phyloP scores from a whole-genome alignment of 1,140 invertebrate genomes.

The Halictus rubicundus region DNA sequence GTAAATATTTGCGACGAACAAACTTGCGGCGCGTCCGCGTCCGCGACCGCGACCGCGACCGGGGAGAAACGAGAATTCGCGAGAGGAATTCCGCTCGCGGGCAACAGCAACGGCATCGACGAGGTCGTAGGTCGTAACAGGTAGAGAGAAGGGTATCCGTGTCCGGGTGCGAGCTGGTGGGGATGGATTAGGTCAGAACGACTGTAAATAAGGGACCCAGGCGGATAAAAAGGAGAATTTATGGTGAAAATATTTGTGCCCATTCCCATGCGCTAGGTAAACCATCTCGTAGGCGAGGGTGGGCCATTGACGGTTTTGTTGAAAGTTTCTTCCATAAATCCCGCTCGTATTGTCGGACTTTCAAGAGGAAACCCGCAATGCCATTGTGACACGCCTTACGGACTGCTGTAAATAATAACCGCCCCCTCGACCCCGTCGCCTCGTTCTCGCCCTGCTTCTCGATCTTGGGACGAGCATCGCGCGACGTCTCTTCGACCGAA shows the following conservation, averaged over 20 bases:
- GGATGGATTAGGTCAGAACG: constrained; percentile 70
- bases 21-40: too few species aligned
- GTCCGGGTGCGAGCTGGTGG: constrained; percentile 13
- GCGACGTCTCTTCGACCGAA: constrained; percentile 29
- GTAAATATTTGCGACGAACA: too few species aligned
- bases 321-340: constrained; percentile 80
- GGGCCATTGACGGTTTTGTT: constrained; percentile 79
- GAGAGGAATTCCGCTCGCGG: background rate
- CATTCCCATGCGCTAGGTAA: constrained; percentile 61
- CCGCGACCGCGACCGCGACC: too few species aligned
- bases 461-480: constrained; percentile 24
- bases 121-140: constrained; percentile 45
- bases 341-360: constrained; percentile 76
- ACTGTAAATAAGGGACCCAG: constrained; percentile 66
- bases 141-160: constrained; percentile 51
- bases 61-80: background rate
- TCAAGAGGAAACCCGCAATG: constrained; percentile 80
- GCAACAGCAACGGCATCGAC: constrained; percentile 10
- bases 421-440: constrained; percentile 38
- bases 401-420: constrained; percentile 74
- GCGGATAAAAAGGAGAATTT: constrained; percentile 71
- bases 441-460: constrained; percentile 35
- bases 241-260: constrained; percentile 75
- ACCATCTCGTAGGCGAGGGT: constrained; percentile 59
- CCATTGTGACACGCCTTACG: constrained; percentile 77